phyloP scores from a whole-genome alignment of 2,113 vertebrate species.

The Brachionichthys hirsutus region DNA sequence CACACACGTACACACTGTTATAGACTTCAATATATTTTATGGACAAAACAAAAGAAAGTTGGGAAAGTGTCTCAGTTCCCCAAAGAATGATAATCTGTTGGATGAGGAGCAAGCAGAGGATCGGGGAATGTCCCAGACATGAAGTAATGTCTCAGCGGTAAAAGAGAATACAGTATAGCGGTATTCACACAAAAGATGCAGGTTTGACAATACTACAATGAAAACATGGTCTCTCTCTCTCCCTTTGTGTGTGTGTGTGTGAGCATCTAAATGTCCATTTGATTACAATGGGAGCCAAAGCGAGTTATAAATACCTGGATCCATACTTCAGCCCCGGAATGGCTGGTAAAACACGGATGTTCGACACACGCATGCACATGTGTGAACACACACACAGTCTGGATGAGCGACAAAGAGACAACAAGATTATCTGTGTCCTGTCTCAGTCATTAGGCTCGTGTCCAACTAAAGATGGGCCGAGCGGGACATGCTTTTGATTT shows the following conservation, averaged over 20 bases:
- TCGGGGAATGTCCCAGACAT: conserved; percentile 61
- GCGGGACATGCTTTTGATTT: conserved; percentile 44
- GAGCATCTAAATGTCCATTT: conserved; percentile 4
- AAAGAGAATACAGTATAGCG: not conserved
- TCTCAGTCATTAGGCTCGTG: conserved; percentile 66
- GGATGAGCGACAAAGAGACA: conserved; percentile 58
- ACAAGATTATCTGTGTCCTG: conserved; percentile 68
- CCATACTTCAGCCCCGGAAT: conserved; percentile 6
- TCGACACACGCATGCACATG: conserved; percentile 5
- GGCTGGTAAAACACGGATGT: conserved; percentile 3
- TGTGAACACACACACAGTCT: conserved; percentile 25
- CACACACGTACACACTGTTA: not conserved
- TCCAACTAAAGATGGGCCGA: conserved; percentile 38
- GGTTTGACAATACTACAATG: conserved; percentile 5
- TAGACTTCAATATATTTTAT: conserved; percentile 11
- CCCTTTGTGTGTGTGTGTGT: not conserved
- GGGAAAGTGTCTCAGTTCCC: conserved; percentile 55
- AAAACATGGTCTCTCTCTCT: not conserved
- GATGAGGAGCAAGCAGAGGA: conserved; percentile 46
- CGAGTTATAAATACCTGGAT: not conserved
- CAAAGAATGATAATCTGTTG: conserved; percentile 45
- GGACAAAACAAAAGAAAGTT: conserved; percentile 45
- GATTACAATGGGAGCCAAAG: not conserved
- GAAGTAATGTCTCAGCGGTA: conserved; percentile 44
- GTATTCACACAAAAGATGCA: conserved; percentile 5